Percentiles rank a stretch among this genome's conserved stretches.
These are phyloP conservation scores for Corythoichthys intestinalis DNA, from an alignment of 2,113 vertebrate species.

Conservation along the genomic window DNA sequence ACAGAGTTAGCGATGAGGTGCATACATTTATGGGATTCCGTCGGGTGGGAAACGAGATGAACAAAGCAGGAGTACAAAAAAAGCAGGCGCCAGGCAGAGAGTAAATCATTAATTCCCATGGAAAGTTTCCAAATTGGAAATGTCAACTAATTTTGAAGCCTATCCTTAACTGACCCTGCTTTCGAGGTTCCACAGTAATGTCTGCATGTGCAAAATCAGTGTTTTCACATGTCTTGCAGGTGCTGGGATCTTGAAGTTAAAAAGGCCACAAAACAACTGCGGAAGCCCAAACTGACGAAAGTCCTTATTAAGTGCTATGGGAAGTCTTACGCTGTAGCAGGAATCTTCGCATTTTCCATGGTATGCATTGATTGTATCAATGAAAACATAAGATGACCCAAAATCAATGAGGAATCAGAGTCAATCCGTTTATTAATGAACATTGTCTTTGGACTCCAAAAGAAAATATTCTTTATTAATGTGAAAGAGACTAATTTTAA, in stretches of 20 bases:
- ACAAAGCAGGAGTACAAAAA: too few relatives aligned
- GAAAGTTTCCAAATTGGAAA: too few relatives aligned
- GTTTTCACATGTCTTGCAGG: conserved; percentile 17
- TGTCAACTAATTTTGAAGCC: background rate
- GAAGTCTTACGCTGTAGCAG: conserved; percentile 79
- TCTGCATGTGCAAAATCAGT: background rate
- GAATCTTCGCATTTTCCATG: conserved; percentile 81
- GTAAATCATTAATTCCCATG: too few relatives aligned
- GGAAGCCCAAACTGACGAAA: conserved; percentile 77
- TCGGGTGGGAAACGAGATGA: too few relatives aligned
- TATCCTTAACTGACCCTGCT: background rate
- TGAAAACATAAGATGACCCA: background rate
- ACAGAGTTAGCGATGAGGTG: too few relatives aligned
- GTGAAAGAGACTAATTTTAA: background rate
- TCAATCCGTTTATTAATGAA: background rate
- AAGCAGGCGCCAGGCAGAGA: too few relatives aligned
- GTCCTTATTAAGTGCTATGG: conserved; percentile 85
- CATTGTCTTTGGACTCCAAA: background rate
- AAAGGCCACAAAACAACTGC: conserved; percentile 74
- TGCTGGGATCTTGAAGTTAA: conserved; percentile 83
- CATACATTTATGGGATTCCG: too few relatives aligned
- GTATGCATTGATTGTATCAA: conserved; percentile 58
- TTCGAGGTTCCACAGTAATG: background rate
- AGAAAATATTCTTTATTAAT: background rate
- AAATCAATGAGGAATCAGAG: background rate